Conservation (phyloP, 23 tunicate species). For the Trididemnum miniatum region DNA sequence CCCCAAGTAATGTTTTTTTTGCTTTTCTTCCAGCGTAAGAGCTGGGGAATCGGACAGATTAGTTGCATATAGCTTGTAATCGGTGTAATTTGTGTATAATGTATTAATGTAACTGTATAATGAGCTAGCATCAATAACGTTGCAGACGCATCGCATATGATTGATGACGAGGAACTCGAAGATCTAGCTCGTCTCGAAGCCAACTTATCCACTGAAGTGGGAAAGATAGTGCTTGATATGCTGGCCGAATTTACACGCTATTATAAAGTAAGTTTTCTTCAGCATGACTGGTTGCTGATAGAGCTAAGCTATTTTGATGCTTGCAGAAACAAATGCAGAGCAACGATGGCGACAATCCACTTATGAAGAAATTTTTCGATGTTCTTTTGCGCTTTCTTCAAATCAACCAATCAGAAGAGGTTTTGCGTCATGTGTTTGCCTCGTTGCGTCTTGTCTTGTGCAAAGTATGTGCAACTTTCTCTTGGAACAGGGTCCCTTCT, state of each 20-base stretch:
- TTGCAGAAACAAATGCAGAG: slow-evolving; percentile 68
- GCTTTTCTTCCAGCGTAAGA: too few species aligned
- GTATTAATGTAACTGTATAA: too few species aligned
- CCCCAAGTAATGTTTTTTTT: too few species aligned
- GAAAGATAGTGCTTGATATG: slow-evolving; percentile 76
- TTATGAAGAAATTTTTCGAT: slow-evolving; percentile 66
- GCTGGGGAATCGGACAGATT: too few species aligned
- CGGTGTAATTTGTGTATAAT: too few species aligned
- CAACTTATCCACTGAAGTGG: slow-evolving; percentile 72
- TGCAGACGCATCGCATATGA: slow-evolving; percentile 72
- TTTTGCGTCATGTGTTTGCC: slow-evolving; percentile 84
- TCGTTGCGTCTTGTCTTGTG: slow-evolving; percentile 73
- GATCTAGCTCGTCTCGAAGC: slow-evolving; percentile 50
- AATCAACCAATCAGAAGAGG: slow-evolving; percentile 85
- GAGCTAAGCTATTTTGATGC: background rate
- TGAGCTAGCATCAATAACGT: background rate
- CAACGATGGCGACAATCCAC: slow-evolving; percentile 82
- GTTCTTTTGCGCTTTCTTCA: slow-evolving; percentile 68
- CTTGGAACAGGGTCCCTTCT: too few species aligned
- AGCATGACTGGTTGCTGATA: background rate
- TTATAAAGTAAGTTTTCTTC: slow-evolving; percentile 50
- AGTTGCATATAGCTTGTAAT: too few species aligned
- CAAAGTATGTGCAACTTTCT: too few species aligned
- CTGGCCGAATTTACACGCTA: slow-evolving; percentile 77
- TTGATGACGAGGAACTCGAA: slow-evolving; percentile 52